Evolutionary conservation across 1,140 invertebrate species (phyloP).

Genomic region (Drosophila albomicans): DNA sequence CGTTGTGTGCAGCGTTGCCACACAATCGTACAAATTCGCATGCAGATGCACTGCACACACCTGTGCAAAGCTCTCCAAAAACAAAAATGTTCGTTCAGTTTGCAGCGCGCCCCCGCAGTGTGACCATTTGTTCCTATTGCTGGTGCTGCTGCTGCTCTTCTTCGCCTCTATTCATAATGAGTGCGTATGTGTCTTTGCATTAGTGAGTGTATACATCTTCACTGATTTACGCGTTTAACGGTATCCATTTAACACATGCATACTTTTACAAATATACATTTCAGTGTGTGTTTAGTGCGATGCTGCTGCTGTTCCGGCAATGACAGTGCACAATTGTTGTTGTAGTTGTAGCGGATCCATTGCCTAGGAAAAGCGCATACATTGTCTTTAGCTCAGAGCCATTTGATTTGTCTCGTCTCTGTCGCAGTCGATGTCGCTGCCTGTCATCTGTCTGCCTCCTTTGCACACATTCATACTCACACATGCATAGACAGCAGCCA

Average conservation of each 20-base stretch:
- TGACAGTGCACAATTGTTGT: conserved; percentile 40
- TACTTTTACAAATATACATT: conserved; percentile 1
- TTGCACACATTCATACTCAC: conserved; percentile 31
- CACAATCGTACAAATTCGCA: conserved; percentile 51
- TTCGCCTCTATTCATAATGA: conserved; percentile 43
- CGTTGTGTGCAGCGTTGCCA: conserved; percentile 67
- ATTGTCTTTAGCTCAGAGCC: conserved; percentile 34
- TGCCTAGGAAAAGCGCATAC: conserved; percentile 25
- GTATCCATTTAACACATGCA: conserved; percentile 35
- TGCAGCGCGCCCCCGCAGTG: conserved; percentile 41
- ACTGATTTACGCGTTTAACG: conserved; percentile 47
- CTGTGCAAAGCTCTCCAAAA: conserved; percentile 66
- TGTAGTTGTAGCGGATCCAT: conserved; percentile 1
- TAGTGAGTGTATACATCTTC: conserved; percentile 28
- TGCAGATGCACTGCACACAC: conserved; percentile 68
- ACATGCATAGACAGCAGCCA: conserved; percentile 30
- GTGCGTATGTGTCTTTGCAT: background rate
- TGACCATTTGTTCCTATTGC: conserved; percentile 12
- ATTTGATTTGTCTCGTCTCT: conserved; percentile 52
- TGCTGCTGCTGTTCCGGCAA: conserved; percentile 17
- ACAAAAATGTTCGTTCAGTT: conserved; percentile 40
- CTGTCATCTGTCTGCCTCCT: conserved; percentile 52
- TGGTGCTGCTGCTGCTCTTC: conserved; percentile 4
- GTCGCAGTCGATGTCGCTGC: conserved; percentile 14
- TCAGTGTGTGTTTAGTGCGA: conserved; percentile 10